Conservation (phyloP, 2,797 vertebrate genomes). For the Hyperoplus immaculatus region DNA sequence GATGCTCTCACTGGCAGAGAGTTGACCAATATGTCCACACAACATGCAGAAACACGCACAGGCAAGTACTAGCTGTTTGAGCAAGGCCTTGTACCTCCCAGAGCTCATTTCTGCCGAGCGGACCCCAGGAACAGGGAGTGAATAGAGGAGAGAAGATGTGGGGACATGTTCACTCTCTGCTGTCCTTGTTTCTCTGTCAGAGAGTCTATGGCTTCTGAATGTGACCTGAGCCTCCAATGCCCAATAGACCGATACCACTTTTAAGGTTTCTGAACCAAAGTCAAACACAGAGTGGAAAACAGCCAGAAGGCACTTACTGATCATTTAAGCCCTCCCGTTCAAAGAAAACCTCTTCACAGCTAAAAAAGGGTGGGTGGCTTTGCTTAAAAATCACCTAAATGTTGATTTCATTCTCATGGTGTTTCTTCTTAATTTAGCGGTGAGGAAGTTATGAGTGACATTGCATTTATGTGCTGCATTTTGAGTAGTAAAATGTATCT, state of each 20-base stretch:
- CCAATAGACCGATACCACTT: constrained; percentile 21
- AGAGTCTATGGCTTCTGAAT: constrained; percentile 16
- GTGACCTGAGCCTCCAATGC: constrained; percentile 50
- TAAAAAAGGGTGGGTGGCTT: background rate
- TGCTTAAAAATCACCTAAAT: constrained; percentile 2
- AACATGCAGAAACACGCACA: background rate
- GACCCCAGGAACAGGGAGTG: constrained; percentile 32
- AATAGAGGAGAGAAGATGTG: constrained; percentile 35
- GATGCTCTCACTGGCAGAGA: constrained; percentile 29
- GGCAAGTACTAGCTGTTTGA: constrained; percentile 29
- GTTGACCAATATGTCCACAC: constrained; percentile 21
- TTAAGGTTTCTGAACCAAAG: constrained; percentile 37
- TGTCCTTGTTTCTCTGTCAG: constrained; percentile 46
- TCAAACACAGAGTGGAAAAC: constrained; percentile 37
- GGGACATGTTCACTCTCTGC: constrained; percentile 47
- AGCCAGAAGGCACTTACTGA: constrained; percentile 29
- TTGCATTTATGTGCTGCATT: constrained; percentile 23
- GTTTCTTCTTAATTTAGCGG: constrained; percentile 27
- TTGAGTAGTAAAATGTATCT: constrained; percentile 47
- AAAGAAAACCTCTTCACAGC: constrained; percentile 8
- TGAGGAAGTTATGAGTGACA: constrained; percentile 18
- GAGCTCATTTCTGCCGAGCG: constrained; percentile 45
- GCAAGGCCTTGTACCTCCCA: constrained; percentile 10
- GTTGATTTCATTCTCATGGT: constrained; percentile 11
- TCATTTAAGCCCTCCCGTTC: constrained; percentile 31